Evolutionary conservation across 1,140 invertebrate species (phyloP), one percentile per base, ranked within the genome.

Genomic region (Agraylea sexmaculata): DNA sequence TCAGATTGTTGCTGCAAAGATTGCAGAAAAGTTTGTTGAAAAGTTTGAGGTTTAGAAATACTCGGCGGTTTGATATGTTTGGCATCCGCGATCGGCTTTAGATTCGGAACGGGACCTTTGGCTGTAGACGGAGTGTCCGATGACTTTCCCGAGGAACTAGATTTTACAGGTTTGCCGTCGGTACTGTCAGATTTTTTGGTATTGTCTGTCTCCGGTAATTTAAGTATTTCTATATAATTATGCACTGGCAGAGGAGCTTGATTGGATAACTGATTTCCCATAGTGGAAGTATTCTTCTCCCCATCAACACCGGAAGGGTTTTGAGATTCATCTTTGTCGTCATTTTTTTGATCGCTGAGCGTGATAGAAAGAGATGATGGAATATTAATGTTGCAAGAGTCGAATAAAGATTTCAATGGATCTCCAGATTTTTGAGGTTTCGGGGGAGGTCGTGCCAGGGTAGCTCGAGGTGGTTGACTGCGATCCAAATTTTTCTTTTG

Each of bases 211-310:
- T 73, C 70, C 19, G 69, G 68, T 28, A 74, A 50, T 56, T 74
- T 73, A 38, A 73, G 53, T 37, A 74, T 74, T 60, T 73, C 70
- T 38, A 73, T 71, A 47, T 65, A 71, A 52, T 73, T 73, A 52
- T 72, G 67, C 21, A 69, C 68, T 21, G 69, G 65, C 46, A 58
- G 59, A 34, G 61, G 64, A n/a, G 57, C 55, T 50, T 64, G 60
- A 4, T 36, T 25, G 13, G 3, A 49, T 41, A 1, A 43, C 43
- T 13, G 50, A 43, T 17, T 37, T 30, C 18, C 53, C 53, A 1
- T 52, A 49, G 31, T n/a, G 23, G 10, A n/a, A 10, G n/a, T 19
- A 25, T 41, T 17, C 34, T 41, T 3, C n/a, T 10, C 7, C 51
- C 47, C 6, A 28, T 30, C 16, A 6, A 59, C 51, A 10, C 27